Evolutionary conservation across 1,140 invertebrate genomes (phyloP).

Genomic region (Chionoecetes opilio): DNA sequence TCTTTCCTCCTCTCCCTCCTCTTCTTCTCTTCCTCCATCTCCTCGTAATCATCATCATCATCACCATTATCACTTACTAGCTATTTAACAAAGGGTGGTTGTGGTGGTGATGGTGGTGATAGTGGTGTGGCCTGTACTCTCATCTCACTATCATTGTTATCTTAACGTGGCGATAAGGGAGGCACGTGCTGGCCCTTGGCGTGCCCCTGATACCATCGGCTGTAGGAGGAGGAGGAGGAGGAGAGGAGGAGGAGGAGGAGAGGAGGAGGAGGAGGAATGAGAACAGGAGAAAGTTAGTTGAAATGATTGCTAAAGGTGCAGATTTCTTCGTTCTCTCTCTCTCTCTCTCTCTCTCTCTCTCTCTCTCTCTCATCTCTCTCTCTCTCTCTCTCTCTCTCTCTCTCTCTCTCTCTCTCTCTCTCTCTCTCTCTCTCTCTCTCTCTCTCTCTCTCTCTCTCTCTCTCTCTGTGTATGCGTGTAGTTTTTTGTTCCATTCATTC

Average conservation of each 20-base stretch:
- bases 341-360: conserved; percentile 64
- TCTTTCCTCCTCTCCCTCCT: too few relatives aligned
- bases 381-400: conserved; percentile 40
- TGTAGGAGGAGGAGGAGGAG: conserved; percentile 14
- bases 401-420: conserved; percentile 50
- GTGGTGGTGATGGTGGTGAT: conserved; percentile 3
- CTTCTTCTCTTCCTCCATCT: too few relatives aligned
- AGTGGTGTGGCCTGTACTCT: not conserved
- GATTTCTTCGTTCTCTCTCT: conserved; percentile 34
- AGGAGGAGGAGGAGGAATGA: conserved; percentile 27
- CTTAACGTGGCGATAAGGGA: not conserved
- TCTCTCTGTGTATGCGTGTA: not conserved
- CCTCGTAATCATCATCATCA: too few relatives aligned
- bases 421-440: conserved; percentile 60
- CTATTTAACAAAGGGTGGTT: not conserved
- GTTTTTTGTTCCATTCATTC: too few relatives aligned
- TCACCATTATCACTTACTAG: not conserved
- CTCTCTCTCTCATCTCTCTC: conserved; percentile 42
- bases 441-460: conserved; percentile 45
- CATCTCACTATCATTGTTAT: not conserved
- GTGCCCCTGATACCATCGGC: not conserved
- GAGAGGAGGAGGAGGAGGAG: conserved; percentile 10
- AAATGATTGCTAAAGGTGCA: not conserved
- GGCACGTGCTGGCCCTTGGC: not conserved
- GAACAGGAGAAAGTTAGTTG: not conserved